Evolutionary conservation across 1,140 invertebrate genomes (phyloP), one percentile per base, ranked within the genome.

Genomic region (Zaprionus inermis): DNA sequence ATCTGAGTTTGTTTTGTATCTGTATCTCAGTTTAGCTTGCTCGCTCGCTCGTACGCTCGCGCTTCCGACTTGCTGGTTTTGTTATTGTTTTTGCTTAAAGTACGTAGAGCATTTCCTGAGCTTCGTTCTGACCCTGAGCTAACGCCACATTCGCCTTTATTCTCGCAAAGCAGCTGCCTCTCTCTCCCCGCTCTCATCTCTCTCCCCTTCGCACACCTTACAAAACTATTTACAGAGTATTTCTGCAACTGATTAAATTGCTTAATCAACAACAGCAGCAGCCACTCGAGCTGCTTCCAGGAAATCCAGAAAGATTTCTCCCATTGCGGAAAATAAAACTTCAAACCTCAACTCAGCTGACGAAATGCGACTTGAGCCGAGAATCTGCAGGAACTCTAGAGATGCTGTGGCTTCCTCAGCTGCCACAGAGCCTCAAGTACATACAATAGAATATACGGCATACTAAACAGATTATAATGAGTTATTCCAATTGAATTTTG

Each of bases 1-100:
- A 88, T 83, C 83, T 83, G 64, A 79, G 74, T 69, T 14, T 44
- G 34, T 36, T 38, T 14, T 84, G 70, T 80, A 77, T 85, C 73
- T 86, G 81, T 84, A 89, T 79, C 83, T 88, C 74, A 83, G 78
- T 74, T 22, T 22, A 11, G 44, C 64, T 80, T 76, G 78, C 71
- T 80, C 79, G 10, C 44, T 46, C 79, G 78, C 73, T 83, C 67
- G n/a, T n/a, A n/a, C n/a, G 78, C 78, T 74, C 66, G 67, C 44
- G 44, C 44, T 49, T 49, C 44, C 44, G 41, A 46, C 16, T 59
- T 67, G 30, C 63, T 70, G 54, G 60, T 68, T 56, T 30, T 60
- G 41, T 22, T 59, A 51, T 54, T 79, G 30, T n/a, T 67, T 20
- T 55, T 34, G 32, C 38, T 71, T 55, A 49, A 16, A 66, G 66